A percentile compares a stretch with the other conserved stretches of the same genome.
Conservation (phyloP, 2,113 vertebrate species). For the Boleophthalmus pectinirostris region DNA sequence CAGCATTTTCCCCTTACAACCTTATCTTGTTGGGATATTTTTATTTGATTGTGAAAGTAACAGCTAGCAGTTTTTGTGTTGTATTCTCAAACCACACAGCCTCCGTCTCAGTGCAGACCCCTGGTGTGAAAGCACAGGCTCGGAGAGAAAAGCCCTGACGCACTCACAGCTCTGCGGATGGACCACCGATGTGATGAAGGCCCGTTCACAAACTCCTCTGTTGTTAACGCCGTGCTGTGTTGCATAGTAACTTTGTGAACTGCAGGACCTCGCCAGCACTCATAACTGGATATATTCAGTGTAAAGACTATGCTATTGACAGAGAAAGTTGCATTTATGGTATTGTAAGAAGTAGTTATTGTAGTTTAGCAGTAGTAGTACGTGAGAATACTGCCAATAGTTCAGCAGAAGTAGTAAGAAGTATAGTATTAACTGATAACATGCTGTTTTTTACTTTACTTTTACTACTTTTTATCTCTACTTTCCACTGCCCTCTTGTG, state of each 20-base stretch:
- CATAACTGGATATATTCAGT: background rate
- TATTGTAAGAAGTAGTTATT: background rate
- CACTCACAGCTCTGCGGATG: background rate
- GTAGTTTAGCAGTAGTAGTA: background rate
- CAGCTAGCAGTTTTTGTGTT: background rate
- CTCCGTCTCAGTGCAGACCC: background rate
- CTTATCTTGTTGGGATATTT: background rate
- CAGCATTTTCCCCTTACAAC: background rate
- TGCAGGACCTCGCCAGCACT: background rate
- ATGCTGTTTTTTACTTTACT: too few relatives aligned
- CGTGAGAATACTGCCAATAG: too few relatives aligned
- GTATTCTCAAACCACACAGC: background rate
- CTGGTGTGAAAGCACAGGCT: constrained; percentile 1
- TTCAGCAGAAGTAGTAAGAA: too few relatives aligned
- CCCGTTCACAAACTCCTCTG: background rate
- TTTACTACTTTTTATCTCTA: too few relatives aligned
- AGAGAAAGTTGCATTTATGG: background rate
- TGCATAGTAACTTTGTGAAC: background rate
- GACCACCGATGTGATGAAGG: constrained; percentile 1
- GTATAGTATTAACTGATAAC: too few relatives aligned
- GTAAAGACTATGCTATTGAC: background rate
- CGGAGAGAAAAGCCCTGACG: constrained; percentile 18
- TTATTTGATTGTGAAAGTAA: background rate
- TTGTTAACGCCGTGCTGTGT: background rate
- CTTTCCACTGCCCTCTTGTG: too few relatives aligned